Percentiles rank a stretch among this genome's conserved stretches.
phyloP scores from a whole-genome alignment of 1,140 invertebrate species.

The Gryllus bimaculatus region DNA sequence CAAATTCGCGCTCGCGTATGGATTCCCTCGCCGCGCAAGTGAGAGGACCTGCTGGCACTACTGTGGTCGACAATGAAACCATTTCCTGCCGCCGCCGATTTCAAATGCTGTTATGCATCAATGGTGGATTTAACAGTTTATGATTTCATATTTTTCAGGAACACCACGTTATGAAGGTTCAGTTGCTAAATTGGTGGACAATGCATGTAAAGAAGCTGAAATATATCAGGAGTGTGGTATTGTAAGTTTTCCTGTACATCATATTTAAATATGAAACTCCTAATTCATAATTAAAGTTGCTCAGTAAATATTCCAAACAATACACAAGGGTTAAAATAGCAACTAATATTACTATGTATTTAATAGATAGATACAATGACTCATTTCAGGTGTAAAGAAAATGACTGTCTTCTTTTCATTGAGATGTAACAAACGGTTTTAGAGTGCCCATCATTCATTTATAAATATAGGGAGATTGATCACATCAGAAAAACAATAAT shows the following conservation, averaged over 20 bases:
- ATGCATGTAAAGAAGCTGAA: conserved; percentile 47
- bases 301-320: too few species aligned
- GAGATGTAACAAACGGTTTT: too few species aligned
- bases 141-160: conserved; percentile 35
- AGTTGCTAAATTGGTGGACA: conserved; percentile 42
- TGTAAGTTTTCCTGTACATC: conserved; percentile 35
- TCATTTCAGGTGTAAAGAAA: too few species aligned
- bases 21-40: neutral
- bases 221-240: conserved; percentile 46
- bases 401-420: too few species aligned
- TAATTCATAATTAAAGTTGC: too few species aligned
- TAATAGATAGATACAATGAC: too few species aligned
- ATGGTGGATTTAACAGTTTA: neutral
- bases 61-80: neutral
- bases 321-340: too few species aligned
- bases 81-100: neutral
- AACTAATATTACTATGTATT: too few species aligned
- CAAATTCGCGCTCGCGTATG: neutral
- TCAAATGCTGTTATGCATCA: neutral
- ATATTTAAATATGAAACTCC: too few species aligned
- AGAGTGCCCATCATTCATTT: too few species aligned
- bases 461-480: too few species aligned
- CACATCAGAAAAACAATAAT: too few species aligned
- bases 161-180: conserved; percentile 41
- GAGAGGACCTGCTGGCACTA: neutral